Base-by-base conservation (phyloP, 2,113 vertebrate species). In the Sander vitreus region DNA sequence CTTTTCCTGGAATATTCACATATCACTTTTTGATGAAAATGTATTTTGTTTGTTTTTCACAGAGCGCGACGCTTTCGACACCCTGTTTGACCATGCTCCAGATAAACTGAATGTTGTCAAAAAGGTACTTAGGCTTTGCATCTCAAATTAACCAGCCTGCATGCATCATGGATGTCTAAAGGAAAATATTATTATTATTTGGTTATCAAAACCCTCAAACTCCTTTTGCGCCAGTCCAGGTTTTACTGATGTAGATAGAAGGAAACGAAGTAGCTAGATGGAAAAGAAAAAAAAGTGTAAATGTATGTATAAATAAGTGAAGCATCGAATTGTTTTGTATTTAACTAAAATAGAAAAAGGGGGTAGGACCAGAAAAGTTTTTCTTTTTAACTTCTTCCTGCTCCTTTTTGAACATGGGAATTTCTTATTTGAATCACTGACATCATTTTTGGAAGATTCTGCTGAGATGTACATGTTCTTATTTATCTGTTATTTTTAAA, bases 31-130 rank as follows among this genome's bases (percentile, higher is more conserved):
- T 54, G 69, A n/a, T 66, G 5, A 11, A 15, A 60, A 60, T 85
- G 4, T 27, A 1, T 76, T 23, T 64, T 73, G 13, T 93, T 94
- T 76, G 12, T 93, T 94, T 68, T 93, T 72, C 93, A 43, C 94
- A 99, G 98, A 99, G 88, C 96, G 98, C 1, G 98, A 99, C 58
- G 98, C 98, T 21, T 99, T 99, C 16, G 98, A 99, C 93, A 99
- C 98, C 18, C 92, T 99, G 77, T 99, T 99, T 59, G 98, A 99
- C 92, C 98, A 99, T 0, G 98, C 98, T 16, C 98, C 98, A 8
- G 98, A 99, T 91, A 99, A 99, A 83, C 97, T 99, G 57, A 99
- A 97, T 9, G 97, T 99, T 30, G 98, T 99, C 83, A 99, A 99
- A 92, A 99, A 98, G 98, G 98, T 99, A 93, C 0, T 1, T 25